These are phyloP conservation scores for Clarias fuscus DNA, from an alignment of 2,797 vertebrate species.

Conservation along the genomic window DNA sequence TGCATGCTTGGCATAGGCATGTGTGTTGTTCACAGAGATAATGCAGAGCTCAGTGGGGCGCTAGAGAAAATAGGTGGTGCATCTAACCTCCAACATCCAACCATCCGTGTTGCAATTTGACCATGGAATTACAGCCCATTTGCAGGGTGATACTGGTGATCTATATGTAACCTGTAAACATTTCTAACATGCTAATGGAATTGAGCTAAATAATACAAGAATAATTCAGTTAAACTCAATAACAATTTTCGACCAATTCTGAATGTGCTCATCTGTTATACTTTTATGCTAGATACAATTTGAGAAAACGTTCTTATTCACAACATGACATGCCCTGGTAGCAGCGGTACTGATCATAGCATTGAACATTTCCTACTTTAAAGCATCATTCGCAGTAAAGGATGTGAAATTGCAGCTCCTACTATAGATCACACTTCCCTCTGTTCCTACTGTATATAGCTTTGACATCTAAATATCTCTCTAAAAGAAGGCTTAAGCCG, in stretches of 20 bases:
- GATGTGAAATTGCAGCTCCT: not conserved
- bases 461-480: constrained; percentile 27
- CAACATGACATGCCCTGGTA: not conserved
- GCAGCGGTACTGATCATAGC: not conserved
- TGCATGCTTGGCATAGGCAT: not conserved
- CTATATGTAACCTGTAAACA: not conserved
- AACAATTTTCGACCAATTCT: not conserved
- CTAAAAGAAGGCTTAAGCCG: constrained; percentile 7
- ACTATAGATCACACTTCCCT: not conserved
- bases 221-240: not conserved
- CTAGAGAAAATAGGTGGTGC: not conserved
- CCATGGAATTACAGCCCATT: not conserved
- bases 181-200: not conserved
- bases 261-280: not conserved
- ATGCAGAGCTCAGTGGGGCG: not conserved
- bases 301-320: not conserved
- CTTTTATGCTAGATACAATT: not conserved
- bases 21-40: not conserved
- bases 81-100: not conserved
- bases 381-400: not conserved
- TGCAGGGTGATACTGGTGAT: not conserved
- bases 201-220: not conserved
- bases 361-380: not conserved
- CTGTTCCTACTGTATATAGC: not conserved
- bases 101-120: not conserved